phyloP scores from a whole-genome alignment of 1,140 invertebrate genomes.

The Tribolium madens region DNA sequence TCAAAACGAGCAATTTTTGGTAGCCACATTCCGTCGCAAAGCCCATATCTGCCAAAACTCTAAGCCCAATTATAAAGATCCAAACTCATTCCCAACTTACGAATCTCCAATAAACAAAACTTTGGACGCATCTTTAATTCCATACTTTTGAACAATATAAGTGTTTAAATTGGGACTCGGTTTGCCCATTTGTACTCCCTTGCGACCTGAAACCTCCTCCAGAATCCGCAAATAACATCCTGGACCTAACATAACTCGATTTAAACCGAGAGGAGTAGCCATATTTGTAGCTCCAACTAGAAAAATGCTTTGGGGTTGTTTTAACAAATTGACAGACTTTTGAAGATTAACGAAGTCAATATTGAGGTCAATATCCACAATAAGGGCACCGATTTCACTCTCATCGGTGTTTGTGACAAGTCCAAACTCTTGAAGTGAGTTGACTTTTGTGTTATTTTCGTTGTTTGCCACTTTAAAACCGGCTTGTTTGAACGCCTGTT shows the following conservation, averaged over 20 bases:
- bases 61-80: constrained; percentile 43
- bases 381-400: constrained; percentile 57
- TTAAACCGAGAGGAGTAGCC: neutral
- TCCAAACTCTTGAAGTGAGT: neutral
- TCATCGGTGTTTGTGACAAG: constrained; percentile 19
- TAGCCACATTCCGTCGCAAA: constrained; percentile 57
- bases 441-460: neutral
- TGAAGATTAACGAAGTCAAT: constrained; percentile 52
- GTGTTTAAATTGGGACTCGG: constrained; percentile 51
- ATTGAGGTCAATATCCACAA: constrained; percentile 55
- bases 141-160: constrained; percentile 49
- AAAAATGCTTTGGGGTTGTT: constrained; percentile 55
- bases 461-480: constrained; percentile 52
- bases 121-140: constrained; percentile 47
- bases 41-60: constrained; percentile 58
- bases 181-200: constrained; percentile 55
- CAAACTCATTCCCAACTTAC: constrained; percentile 53
- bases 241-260: constrained; percentile 45
- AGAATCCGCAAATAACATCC: constrained; percentile 50
- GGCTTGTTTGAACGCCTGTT: constrained; percentile 52
- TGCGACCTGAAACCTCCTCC: constrained; percentile 46
- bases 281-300: constrained; percentile 53
- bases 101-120: constrained; percentile 58
- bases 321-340: constrained; percentile 53
- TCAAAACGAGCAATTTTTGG: constrained; percentile 60